A percentile compares a stretch with the other conserved stretches of the same genome.
phyloP scores from a whole-genome alignment of 2,113 vertebrate species.

The Cochlearius cochlearius region DNA sequence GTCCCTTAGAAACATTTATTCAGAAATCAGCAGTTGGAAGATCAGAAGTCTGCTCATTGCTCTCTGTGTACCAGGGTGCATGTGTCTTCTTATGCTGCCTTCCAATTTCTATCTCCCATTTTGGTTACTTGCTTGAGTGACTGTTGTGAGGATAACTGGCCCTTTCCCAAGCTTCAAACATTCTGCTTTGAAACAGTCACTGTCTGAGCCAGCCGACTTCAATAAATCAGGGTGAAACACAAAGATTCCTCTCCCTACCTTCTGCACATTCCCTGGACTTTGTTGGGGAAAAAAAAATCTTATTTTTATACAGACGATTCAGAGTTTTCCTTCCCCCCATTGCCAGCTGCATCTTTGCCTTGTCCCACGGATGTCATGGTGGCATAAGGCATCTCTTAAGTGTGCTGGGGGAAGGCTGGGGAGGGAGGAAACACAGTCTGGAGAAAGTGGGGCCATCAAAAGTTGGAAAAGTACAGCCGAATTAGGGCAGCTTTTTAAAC shows the following conservation, averaged over 20 bases:
- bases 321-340: not conserved
- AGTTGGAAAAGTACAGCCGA: not conserved
- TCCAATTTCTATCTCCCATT: not conserved
- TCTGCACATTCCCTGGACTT: not conserved
- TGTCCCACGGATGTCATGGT: not conserved
- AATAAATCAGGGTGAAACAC: not conserved
- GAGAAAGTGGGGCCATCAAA: not conserved
- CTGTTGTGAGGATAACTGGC: not conserved
- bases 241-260: not conserved
- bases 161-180: not conserved
- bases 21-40: not conserved
- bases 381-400: not conserved
- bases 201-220: not conserved
- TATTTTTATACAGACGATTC: not conserved
- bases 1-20: not conserved
- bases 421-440: not conserved
- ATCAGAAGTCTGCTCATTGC: not conserved
- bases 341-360: not conserved
- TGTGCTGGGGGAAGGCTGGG: not conserved
- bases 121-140: not conserved
- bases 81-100: not conserved
- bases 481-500: not conserved
- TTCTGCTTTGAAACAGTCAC: not conserved
- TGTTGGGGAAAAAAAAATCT: fast-evolving
- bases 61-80: not conserved